Evolutionary conservation across 2,113 vertebrate genomes (phyloP).

Genomic region (Dermatemys mawii): DNA sequence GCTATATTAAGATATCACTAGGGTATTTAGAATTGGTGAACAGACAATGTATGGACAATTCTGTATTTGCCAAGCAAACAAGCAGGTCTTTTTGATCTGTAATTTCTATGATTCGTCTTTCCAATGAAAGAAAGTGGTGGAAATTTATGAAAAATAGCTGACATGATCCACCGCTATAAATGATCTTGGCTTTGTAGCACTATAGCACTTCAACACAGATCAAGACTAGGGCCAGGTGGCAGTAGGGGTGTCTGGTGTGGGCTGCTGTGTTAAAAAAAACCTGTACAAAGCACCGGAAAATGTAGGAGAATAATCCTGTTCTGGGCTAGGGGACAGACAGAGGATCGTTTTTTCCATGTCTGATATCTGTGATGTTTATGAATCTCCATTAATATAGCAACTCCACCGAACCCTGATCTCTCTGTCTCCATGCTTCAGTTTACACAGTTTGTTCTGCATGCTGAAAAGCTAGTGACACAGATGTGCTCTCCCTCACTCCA

Average conservation of each 20-base stretch:
- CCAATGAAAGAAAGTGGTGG: neutral
- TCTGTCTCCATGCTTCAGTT: neutral
- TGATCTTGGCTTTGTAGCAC: neutral
- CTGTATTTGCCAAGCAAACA: neutral
- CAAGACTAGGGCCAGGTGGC: neutral
- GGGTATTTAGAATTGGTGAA: neutral
- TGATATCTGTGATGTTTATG: neutral
- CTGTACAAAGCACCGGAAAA: neutral
- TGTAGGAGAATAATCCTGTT: neutral
- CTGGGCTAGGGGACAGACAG: neutral
- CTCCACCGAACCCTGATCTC: neutral
- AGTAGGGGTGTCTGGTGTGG: neutral
- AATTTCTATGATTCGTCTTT: neutral
- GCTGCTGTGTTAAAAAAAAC: neutral
- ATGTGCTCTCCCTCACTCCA: neutral
- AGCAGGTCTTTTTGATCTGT: neutral
- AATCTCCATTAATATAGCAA: neutral
- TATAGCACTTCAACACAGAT: neutral
- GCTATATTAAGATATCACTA: neutral
- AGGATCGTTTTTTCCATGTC: neutral
- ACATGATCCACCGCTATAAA: neutral
- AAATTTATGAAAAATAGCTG: neutral
- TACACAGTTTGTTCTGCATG: neutral
- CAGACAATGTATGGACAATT: neutral
- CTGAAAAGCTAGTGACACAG: neutral